Base-by-base conservation (phyloP, 2,888 invertebrate genomes). In the Caenorhabditis drosophilae region DNA sequence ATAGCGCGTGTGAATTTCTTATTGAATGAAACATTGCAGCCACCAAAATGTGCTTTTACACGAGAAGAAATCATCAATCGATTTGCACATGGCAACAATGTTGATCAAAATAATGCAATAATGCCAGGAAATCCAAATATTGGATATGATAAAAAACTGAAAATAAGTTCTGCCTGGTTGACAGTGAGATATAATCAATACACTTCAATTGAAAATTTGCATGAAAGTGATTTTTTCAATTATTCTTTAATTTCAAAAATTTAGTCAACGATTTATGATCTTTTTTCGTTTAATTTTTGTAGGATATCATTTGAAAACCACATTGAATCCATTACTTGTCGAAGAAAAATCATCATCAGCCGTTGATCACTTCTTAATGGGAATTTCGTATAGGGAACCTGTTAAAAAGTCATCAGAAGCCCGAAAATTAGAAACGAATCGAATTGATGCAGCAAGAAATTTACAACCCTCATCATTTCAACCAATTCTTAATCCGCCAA, bases 41-140 rank as follows among this genome's bases (percentile, higher is more conserved):
- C 75, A 16, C 75, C 75, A n/a, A 73, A 72, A 52, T 75, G 75
- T 42, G 69, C 75, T 20, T 73, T 67, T 48, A 68, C 71, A 12
- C 67, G 67, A 46, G 71, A 73, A 23, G 75, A 75, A 54, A 66
- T 75, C n/a, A 42, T 62, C n/a, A 64, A 62, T 26, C 45, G 70
- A 27, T 62, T 58, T n/a, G 48, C 42, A 18, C 20, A 27, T 41
- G 46, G 46, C 31, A 25, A 48, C 27, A 42, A 63, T 18, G 31
- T 50, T 35, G 58, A 71, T 18, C 54, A 51, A 22, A 31, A 35
- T 12, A 58, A 36, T 26, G 48, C 52, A 34, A 53, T 49, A 12
- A 48, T 60, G 60, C 47, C 51, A 64, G 72, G 70, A 27, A 53
- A 52, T 20, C 51, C 54, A 7, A 70, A 61, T 38, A 58, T 48